These are phyloP conservation scores for Chrysochloris asiatica DNA, from an alignment of 2,113 vertebrate species.

Conservation along the genomic window DNA sequence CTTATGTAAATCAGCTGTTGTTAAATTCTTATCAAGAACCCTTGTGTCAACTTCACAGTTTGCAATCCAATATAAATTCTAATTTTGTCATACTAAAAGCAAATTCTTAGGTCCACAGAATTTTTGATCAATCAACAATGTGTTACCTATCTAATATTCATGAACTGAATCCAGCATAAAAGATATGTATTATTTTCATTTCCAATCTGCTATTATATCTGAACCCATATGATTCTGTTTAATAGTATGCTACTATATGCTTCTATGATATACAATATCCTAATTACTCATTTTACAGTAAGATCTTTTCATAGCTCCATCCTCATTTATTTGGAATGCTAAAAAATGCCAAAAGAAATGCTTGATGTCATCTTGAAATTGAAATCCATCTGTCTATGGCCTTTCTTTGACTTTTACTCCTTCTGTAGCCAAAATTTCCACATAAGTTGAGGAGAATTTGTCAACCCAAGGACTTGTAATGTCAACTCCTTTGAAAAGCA, in stretches of 20 bases:
- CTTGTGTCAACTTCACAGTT: background rate
- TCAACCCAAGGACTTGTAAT: conserved; percentile 56
- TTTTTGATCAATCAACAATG: conserved; percentile 8
- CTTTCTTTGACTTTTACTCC: conserved; percentile 56
- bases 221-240: background rate
- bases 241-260: background rate
- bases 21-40: background rate
- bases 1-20: background rate
- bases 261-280: background rate
- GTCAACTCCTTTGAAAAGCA: conserved; percentile 61
- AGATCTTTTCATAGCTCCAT: conserved; percentile 48
- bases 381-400: conserved; percentile 61
- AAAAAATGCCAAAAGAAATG: conserved; percentile 57
- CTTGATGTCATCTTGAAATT: conserved; percentile 54
- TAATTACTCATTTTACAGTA: conserved; percentile 50
- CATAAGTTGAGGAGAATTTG: conserved; percentile 59
- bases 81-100: background rate
- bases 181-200: background rate
- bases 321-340: conserved; percentile 49
- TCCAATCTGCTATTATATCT: background rate
- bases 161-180: background rate
- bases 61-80: background rate
- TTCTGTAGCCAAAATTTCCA: conserved; percentile 61
- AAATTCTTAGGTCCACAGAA: background rate
- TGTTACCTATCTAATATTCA: background rate